phyloP scores from a whole-genome alignment of 2,888 invertebrate genomes.

The Cylloceria caligata region DNA sequence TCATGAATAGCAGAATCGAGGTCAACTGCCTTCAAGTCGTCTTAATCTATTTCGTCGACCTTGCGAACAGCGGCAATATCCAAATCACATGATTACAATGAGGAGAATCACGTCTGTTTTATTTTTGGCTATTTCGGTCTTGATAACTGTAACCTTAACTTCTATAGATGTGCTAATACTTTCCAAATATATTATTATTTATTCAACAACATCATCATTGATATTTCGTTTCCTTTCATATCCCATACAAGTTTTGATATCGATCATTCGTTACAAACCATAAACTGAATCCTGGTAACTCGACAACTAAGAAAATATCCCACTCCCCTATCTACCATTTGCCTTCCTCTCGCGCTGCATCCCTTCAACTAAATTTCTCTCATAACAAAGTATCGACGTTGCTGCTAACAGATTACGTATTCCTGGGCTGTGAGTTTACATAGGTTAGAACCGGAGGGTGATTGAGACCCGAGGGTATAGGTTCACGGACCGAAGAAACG shows the following conservation, averaged over 20 bases:
- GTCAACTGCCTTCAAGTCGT: too few relatives aligned
- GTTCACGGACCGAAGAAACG: constrained; percentile 40
- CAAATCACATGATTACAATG: too few relatives aligned
- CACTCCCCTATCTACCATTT: background rate
- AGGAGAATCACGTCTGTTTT: too few relatives aligned
- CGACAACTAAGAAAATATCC: background rate
- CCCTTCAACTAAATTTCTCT: constrained; percentile 30
- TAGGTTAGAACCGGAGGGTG: constrained; percentile 60
- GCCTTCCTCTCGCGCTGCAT: background rate
- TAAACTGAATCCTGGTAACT: background rate
- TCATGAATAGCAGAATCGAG: too few relatives aligned
- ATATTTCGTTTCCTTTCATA: background rate
- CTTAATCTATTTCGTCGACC: too few relatives aligned
- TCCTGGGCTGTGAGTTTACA: constrained; percentile 74
- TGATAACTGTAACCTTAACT: too few relatives aligned
- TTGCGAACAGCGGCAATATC: too few relatives aligned
- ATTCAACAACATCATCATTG: too few relatives aligned
- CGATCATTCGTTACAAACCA: background rate
- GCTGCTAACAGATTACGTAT: constrained; percentile 75
- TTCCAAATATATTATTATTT: too few relatives aligned
- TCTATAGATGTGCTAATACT: too few relatives aligned
- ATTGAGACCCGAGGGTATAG: constrained; percentile 44
- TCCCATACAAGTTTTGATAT: background rate
- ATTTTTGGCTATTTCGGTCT: too few relatives aligned
- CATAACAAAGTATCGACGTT: constrained; percentile 77